phyloP scores from a whole-genome alignment of 2,113 vertebrate genomes.

The Anhinga rufa region DNA sequence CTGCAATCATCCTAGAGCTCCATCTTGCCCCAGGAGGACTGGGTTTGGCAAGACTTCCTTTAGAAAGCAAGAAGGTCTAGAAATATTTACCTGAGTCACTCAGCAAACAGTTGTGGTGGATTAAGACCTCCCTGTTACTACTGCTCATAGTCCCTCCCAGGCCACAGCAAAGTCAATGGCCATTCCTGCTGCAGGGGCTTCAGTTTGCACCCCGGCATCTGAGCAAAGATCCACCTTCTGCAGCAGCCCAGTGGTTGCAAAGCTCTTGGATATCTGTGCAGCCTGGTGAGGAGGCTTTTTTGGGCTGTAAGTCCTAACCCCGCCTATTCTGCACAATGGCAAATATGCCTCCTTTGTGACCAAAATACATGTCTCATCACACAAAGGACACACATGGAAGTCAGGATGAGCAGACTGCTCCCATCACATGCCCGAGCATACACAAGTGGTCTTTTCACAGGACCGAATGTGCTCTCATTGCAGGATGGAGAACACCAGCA shows the following conservation, averaged over 20 bases:
- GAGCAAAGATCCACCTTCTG: background rate
- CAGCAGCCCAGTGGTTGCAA: background rate
- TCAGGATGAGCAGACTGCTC: background rate
- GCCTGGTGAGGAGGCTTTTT: background rate
- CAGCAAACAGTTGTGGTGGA: background rate
- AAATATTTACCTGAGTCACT: background rate
- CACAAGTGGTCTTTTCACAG: background rate
- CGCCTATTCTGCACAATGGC: background rate
- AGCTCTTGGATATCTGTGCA: background rate
- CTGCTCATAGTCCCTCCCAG: background rate
- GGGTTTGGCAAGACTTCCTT: background rate
- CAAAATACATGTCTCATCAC: background rate
- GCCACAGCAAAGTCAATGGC: background rate
- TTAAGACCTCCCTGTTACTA: background rate
- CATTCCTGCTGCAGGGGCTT: background rate
- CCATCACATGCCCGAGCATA: background rate
- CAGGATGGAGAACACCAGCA: background rate
- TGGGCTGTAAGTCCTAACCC: background rate
- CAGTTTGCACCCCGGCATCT: rapidly evolving
- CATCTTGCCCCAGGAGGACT: background rate
- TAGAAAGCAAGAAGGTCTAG: background rate
- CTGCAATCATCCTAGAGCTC: background rate
- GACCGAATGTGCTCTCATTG: background rate
- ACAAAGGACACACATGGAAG: background rate
- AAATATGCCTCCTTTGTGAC: background rate